phyloP scores from a whole-genome alignment of 1,140 invertebrate species.

The Harlomillsia oculata region DNA sequence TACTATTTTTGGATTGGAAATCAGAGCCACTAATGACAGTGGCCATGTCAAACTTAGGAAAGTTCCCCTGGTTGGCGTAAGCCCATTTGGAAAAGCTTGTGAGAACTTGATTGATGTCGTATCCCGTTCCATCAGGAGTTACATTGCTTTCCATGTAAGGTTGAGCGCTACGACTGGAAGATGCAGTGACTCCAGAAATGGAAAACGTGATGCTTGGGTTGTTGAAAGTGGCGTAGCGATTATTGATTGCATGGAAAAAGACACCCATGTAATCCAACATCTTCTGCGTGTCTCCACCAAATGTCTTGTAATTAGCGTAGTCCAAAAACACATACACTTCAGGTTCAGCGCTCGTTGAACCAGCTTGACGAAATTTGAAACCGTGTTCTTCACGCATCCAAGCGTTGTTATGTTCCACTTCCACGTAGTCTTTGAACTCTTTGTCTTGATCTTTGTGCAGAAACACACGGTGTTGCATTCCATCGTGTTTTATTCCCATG shows the following conservation, averaged over 20 bases:
- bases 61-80: constrained; percentile 11
- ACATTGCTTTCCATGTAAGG: constrained; percentile 27
- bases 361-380: background rate
- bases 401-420: background rate
- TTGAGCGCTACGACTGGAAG: constrained; percentile 8
- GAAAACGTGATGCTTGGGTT: constrained; percentile 28
- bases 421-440: background rate
- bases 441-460: background rate
- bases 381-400: background rate
- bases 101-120: constrained; percentile 23
- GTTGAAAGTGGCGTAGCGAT: constrained; percentile 26
- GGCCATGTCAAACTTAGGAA: constrained; percentile 26
- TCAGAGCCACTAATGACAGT: constrained; percentile 26
- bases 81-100: constrained; percentile 21
- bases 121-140: background rate
- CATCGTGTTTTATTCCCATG: background rate
- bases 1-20: constrained; percentile 15
- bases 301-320: constrained; percentile 16
- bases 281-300: constrained; percentile 14
- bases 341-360: constrained; percentile 3
- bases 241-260: constrained; percentile 33
- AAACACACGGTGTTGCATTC: background rate
- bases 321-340: constrained; percentile 34
- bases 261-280: constrained; percentile 29
- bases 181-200: constrained; percentile 27